Base-by-base conservation (phyloP, 2,888 invertebrate species). In the Hirtodrosophila cameraria region DNA sequence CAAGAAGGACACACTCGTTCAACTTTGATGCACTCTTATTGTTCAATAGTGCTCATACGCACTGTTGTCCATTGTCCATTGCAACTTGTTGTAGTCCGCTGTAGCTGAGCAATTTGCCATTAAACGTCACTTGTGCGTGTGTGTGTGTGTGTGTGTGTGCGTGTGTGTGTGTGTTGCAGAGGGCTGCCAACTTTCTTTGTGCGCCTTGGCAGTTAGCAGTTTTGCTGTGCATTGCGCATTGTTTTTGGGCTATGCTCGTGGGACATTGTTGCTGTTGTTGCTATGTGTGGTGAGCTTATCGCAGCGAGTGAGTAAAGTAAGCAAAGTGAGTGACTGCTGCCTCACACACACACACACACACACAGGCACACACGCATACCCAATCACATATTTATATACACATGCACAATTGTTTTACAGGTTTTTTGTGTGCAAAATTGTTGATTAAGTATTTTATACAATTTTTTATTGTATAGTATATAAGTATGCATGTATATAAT, bases 11-110 rank as follows among this genome's bases (percentile, higher is more conserved):
- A 12, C 35, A 52, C 23, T 42, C 25, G 39, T 46, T 50, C 15
- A 59, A 46, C 61, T 36, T 25, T 13, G 41, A 36, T 68, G 69
- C 69, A 74, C 52, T 55, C 61, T 41, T 61, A 36, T 54, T 59
- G 67, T 58, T 16, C 25, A 27, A 35, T 25, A 68, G 68, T 68
- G 60, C 52, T 27, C 53, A 49, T 60, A 68, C 66, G 69, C 67
- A 68, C 57, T 57, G 49, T 41, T 45, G 62, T 31, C 45, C 48
- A 62, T 60, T 72, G 69, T 72, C 62, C 50, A 59, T 70, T 71
- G 71, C 75, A 71, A 75, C 75, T 75, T 71, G 75, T 71, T 71
- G 71, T 71, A 59, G 75, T 53, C 57, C 20, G 41, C 49, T 27
- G 33, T 38, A 30, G 9, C 28, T 33, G 42, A 76, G 39, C 60